Conservation (phyloP, 2,113 vertebrate genomes). For the Menidia beryllina region DNA sequence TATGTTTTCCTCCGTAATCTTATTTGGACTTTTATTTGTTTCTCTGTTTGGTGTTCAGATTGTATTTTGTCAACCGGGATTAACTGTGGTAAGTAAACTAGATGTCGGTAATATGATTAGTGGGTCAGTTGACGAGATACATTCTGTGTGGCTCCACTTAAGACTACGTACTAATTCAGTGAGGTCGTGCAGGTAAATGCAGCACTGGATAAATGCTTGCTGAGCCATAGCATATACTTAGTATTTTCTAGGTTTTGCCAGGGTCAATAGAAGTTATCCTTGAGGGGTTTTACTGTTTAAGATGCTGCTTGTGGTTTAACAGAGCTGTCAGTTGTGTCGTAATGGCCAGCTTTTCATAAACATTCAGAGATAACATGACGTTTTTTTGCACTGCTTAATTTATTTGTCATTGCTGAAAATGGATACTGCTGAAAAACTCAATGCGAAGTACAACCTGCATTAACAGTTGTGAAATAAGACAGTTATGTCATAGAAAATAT, state of each 20-base stretch:
- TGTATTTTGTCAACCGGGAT: conserved; percentile 65
- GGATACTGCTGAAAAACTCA: neutral
- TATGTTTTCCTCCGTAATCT: conserved; percentile 61
- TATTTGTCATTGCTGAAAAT: neutral
- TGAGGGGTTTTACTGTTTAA: conserved; percentile 12
- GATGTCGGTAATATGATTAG: conserved; percentile 66
- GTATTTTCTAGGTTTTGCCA: conserved; percentile 11
- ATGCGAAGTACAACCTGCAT: neutral
- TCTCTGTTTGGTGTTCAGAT: conserved; percentile 64
- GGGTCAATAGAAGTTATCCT: neutral
- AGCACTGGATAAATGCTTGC: conserved; percentile 6
- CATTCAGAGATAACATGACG: neutral
- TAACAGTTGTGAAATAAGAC: too few relatives aligned
- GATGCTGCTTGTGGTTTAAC: conserved; percentile 34
- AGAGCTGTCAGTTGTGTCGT: neutral
- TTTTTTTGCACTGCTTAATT: too few relatives aligned
- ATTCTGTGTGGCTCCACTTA: conserved; percentile 27
- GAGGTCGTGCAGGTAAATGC: conserved; percentile 15
- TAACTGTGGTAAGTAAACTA: conserved; percentile 71
- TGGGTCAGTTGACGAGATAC: conserved; percentile 57
- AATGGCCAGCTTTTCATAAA: neutral
- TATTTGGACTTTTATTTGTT: conserved; percentile 57
- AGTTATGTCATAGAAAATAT: too few relatives aligned
- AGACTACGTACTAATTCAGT: conserved; percentile 39
- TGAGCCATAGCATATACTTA: neutral